Evolutionary conservation across 2,113 vertebrate species (phyloP).

Genomic region (Trogon melanurus): DNA sequence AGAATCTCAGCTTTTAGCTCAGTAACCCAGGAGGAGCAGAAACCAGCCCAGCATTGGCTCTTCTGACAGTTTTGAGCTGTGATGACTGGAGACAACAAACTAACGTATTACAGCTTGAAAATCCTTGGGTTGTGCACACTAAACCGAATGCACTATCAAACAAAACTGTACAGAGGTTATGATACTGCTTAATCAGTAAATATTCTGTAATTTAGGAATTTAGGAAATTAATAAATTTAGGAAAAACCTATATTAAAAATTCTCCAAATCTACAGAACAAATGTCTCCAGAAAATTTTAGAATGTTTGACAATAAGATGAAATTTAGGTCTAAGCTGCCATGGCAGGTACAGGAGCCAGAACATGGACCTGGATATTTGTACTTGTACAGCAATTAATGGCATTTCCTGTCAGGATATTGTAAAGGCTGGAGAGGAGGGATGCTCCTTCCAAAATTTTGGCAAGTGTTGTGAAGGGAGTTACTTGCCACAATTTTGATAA

Average conservation of each 20-base stretch:
- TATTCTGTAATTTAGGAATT: not conserved
- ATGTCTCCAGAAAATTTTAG: not conserved
- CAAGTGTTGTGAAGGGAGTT: not conserved
- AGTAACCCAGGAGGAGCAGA: not conserved
- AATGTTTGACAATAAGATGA: not conserved
- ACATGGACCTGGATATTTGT: not conserved
- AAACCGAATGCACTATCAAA: not conserved
- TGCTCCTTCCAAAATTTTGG: not conserved
- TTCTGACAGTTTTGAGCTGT: not conserved
- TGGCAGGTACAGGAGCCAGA: not conserved
- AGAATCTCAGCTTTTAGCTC: not conserved
- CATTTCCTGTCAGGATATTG: not conserved
- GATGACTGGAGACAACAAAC: not conserved
- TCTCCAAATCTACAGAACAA: not conserved
- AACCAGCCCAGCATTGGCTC: not conserved
- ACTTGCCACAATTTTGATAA: not conserved
- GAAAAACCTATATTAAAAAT: not conserved
- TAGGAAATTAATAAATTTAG: not conserved
- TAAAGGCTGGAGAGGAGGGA: not conserved
- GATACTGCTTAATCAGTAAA: not conserved
- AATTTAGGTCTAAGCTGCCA: not conserved
- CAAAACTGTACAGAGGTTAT: not conserved
- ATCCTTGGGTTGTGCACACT: not conserved
- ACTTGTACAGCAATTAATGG: not conserved
- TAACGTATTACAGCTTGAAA: fast-evolving